Percentiles rank a stretch among this genome's conserved stretches.
Evolutionary conservation across 1,140 invertebrate species (phyloP).

Genomic region (Ips nitidus): DNA sequence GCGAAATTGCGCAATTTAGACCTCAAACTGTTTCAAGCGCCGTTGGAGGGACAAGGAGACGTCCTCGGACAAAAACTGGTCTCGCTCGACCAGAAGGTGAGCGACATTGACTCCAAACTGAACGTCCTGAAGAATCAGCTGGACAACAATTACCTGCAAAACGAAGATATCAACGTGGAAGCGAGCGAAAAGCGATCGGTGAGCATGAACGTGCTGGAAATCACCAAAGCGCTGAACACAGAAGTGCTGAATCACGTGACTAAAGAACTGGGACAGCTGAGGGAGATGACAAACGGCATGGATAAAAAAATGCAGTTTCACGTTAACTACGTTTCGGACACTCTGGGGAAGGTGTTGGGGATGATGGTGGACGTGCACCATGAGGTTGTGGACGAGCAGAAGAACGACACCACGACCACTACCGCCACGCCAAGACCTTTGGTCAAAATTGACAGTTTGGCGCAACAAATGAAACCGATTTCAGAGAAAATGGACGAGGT

Average conservation of each 20-base stretch:
- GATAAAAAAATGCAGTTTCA: conserved; percentile 83
- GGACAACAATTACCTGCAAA: conserved; percentile 76
- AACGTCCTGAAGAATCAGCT: conserved; percentile 77
- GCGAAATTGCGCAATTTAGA: conserved; percentile 72
- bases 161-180: conserved; percentile 79
- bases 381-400: conserved; percentile 68
- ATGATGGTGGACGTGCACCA: conserved; percentile 80
- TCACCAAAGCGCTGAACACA: conserved; percentile 74
- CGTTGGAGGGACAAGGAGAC: conserved; percentile 11
- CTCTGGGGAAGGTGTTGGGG: conserved; percentile 71
- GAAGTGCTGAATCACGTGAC: conserved; percentile 75
- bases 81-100: conserved; percentile 77
- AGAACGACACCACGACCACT: conserved; percentile 51
- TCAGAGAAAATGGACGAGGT: conserved; percentile 84
- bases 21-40: conserved; percentile 64
- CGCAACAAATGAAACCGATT: conserved; percentile 77
- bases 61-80: conserved; percentile 47
- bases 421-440: conserved; percentile 57
- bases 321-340: conserved; percentile 79
- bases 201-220: conserved; percentile 76
- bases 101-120: conserved; percentile 76
- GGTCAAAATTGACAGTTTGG: conserved; percentile 76
- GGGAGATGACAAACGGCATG: conserved; percentile 72
- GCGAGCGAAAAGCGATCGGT: conserved; percentile 82
- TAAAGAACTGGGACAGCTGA: conserved; percentile 71